Percentiles rank a stretch among this genome's conserved stretches.
Conservation (phyloP, 1,140 invertebrate species). For the Ostrea edulis region DNA sequence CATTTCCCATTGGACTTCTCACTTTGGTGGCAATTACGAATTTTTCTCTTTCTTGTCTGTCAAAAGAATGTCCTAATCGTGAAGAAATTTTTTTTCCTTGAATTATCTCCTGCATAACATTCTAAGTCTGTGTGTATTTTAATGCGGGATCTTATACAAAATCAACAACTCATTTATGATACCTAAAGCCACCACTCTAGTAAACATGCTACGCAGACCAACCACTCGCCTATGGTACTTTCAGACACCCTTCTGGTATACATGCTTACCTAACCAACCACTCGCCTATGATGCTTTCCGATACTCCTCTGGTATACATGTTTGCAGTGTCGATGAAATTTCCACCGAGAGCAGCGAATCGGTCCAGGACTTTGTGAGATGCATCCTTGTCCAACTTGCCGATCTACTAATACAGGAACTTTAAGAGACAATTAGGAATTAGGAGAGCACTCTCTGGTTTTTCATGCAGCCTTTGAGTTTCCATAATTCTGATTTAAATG, state of each 20-base stretch:
- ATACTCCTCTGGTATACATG: conserved; percentile 58
- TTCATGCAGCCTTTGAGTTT: too few relatives aligned
- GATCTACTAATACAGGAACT: background rate
- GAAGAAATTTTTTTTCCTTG: too few relatives aligned
- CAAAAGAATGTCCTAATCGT: too few relatives aligned
- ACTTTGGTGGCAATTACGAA: conserved; percentile 68
- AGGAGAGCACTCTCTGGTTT: background rate
- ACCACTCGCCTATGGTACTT: conserved; percentile 66
- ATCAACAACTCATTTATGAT: too few relatives aligned
- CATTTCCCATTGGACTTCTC: conserved; percentile 45
- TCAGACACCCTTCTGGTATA: conserved; percentile 63
- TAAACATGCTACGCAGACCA: too few relatives aligned
- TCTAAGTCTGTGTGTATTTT: too few relatives aligned
- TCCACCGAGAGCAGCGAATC: conserved; percentile 65
- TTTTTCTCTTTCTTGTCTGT: conserved; percentile 51
- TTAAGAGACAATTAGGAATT: too few relatives aligned
- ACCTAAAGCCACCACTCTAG: too few relatives aligned
- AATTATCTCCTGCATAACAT: too few relatives aligned
- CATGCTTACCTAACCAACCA: conserved; percentile 60
- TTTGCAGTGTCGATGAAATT: conserved; percentile 70
- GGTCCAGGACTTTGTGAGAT: conserved; percentile 61
- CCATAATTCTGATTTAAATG: background rate
- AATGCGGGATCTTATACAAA: too few relatives aligned
- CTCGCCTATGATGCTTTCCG: conserved; percentile 66
- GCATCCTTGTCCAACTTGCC: conserved; percentile 56